Percentiles rank a stretch among this genome's conserved stretches.
Evolutionary conservation across 37 sponge, comb jelly and placozoan genomes (phyloP).

Genomic region (Hormiphora californensis): DNA sequence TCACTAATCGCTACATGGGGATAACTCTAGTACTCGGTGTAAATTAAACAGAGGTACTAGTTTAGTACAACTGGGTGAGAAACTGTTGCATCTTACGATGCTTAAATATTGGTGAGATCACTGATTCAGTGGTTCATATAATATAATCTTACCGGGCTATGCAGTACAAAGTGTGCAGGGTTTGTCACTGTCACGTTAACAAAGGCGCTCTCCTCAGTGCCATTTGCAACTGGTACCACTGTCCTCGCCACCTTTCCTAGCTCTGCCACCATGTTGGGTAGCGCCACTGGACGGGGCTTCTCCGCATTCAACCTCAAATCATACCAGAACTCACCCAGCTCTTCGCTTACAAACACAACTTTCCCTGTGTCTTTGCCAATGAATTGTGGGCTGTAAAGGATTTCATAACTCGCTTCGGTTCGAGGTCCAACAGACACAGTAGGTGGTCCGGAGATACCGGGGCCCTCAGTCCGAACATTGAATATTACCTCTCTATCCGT

Average conservation of each 20-base stretch:
- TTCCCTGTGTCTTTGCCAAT: conserved; percentile 18
- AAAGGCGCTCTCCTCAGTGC: not conserved
- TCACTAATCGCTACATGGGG: no score
- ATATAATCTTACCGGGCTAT: not conserved
- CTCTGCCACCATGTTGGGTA: conserved; percentile 63
- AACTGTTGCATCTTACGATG: no score
- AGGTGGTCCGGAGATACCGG: conserved; percentile 66
- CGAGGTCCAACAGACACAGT: conserved; percentile 59
- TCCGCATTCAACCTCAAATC: conserved; percentile 63
- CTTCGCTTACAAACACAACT: conserved; percentile 49
- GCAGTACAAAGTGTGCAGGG: conserved; percentile 32
- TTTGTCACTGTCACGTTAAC: conserved; percentile 31
- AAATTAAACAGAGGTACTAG: no score
- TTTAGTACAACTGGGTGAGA: no score
- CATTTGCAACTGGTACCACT: not conserved
- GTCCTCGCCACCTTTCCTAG: conserved; percentile 65
- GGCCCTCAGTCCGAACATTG: conserved; percentile 65
- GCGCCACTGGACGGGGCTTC: conserved; percentile 61
- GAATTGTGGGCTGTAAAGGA: conserved; percentile 59
- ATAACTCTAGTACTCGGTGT: no score
- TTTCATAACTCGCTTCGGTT: conserved; percentile 63
- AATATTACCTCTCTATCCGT: conserved; percentile 34
- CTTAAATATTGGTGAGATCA: no score
- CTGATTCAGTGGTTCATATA: no score
- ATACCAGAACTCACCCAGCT: conserved; percentile 65